Evolutionary conservation across 2,888 invertebrate species (phyloP).

Genomic region (Synergus umbraculus): DNA sequence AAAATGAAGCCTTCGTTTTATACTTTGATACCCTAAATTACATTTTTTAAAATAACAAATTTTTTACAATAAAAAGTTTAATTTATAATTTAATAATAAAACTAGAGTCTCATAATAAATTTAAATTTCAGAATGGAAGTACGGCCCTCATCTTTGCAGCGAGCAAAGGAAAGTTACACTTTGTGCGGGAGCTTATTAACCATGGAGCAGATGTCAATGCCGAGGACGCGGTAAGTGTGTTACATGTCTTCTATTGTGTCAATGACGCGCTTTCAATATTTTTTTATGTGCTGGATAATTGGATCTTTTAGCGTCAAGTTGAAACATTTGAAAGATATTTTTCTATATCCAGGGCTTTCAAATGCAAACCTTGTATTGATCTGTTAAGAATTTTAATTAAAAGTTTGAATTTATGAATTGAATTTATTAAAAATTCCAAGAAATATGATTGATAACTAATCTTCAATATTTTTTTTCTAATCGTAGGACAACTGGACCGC

Average conservation of each 20-base stretch:
- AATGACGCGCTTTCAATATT: conserved; percentile 33
- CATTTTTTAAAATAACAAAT: background rate
- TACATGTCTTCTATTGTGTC: conserved; percentile 18
- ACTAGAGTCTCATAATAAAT: background rate
- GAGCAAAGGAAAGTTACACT: conserved; percentile 88
- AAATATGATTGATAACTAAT: background rate
- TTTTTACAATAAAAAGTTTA: background rate
- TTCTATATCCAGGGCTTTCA: too few relatives aligned
- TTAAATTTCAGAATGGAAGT: conserved; percentile 87
- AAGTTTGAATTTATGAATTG: too few relatives aligned
- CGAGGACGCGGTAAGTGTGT: conserved; percentile 84
- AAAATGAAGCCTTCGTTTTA: background rate
- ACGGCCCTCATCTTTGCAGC: conserved; percentile 96
- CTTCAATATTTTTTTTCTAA: conserved; percentile 46
- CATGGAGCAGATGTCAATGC: conserved; percentile 95
- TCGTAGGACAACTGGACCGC: conserved; percentile 93
- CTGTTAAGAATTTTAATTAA: too few relatives aligned
- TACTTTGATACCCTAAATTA: background rate
- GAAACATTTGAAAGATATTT: too few relatives aligned
- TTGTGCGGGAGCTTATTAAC: conserved; percentile 90
- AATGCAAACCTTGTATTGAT: too few relatives aligned
- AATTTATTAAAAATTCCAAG: too few relatives aligned
- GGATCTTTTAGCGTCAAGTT: conserved; percentile 8
- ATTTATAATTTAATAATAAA: background rate
- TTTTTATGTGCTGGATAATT: conserved; percentile 37